phyloP scores from a whole-genome alignment of 2,113 vertebrate genomes.

The Mohoua ochrocephala region DNA sequence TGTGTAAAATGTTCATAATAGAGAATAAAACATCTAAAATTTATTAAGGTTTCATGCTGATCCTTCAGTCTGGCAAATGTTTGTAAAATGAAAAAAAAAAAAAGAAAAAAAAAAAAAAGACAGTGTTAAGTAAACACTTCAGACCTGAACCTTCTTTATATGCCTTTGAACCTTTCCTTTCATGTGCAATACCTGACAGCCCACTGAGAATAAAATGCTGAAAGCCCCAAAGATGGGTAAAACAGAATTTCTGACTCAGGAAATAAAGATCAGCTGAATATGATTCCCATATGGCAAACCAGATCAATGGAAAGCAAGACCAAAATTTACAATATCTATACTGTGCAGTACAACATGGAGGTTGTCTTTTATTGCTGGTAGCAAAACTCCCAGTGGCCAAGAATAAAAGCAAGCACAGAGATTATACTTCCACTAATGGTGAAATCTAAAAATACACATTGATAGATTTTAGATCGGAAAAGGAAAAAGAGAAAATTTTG shows the following conservation, averaged over 20 bases:
- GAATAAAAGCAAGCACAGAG: constrained; percentile 52
- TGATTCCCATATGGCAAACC: constrained; percentile 77
- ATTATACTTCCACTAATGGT: constrained; percentile 62
- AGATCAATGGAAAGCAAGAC: constrained; percentile 80
- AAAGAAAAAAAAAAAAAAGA: constrained; percentile 17
- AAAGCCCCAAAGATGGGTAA: constrained; percentile 78
- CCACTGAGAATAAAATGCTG: constrained; percentile 74
- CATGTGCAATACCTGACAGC: constrained; percentile 75
- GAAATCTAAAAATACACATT: constrained; percentile 45
- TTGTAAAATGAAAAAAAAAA: constrained; percentile 61
- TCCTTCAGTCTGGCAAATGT: constrained; percentile 68
- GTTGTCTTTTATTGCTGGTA: constrained; percentile 71
- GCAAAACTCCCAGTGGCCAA: constrained; percentile 73
- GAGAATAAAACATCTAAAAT: constrained; percentile 53
- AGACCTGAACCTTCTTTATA: constrained; percentile 70
- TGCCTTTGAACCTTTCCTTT: constrained; percentile 80
- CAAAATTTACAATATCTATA: constrained; percentile 78
- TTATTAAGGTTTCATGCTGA: constrained; percentile 66
- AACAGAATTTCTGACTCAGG: constrained; percentile 83
- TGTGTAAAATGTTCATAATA: constrained; percentile 34
- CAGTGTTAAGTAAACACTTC: constrained; percentile 77
- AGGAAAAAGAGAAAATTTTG: not conserved
- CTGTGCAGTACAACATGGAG: constrained; percentile 68
- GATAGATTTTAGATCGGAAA: constrained; percentile 22
- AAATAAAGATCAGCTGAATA: constrained; percentile 81